A percentile compares a stretch with the other conserved stretches of the same genome.
Conservation (phyloP, 1,140 invertebrate genomes). For the Bombus ignitus region DNA sequence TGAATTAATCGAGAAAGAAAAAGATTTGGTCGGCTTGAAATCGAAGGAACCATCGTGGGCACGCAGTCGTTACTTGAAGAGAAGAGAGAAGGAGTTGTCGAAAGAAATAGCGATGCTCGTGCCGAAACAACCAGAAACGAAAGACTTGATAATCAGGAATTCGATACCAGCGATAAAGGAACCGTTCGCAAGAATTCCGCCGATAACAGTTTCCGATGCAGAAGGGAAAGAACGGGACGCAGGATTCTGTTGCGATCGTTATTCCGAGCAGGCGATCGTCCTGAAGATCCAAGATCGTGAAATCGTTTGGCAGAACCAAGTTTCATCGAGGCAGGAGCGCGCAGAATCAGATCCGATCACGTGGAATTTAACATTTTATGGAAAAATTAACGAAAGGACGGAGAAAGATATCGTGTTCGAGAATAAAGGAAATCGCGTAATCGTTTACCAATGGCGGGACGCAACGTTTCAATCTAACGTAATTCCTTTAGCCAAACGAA, state of each 20-base stretch:
- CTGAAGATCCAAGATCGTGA: slow-evolving; percentile 66
- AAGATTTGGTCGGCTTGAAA: slow-evolving; percentile 22
- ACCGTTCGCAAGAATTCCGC: slow-evolving; percentile 19
- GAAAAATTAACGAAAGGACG: background rate
- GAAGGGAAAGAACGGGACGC: background rate
- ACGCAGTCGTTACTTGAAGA: slow-evolving; percentile 54
- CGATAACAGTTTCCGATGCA: slow-evolving; percentile 49
- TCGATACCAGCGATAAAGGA: background rate
- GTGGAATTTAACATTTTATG: slow-evolving; percentile 63
- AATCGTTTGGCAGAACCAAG: slow-evolving; percentile 35
- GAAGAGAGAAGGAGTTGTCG: slow-evolving; percentile 43
- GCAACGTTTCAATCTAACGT: background rate
- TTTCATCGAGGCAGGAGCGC: background rate
- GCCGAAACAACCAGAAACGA: slow-evolving; percentile 49
- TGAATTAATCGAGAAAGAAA: slow-evolving; percentile 73
- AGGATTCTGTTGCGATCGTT: background rate
- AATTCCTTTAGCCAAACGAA: background rate
- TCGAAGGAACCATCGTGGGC: slow-evolving; percentile 47
- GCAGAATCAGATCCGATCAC: slow-evolving; percentile 9
- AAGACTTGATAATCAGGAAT: slow-evolving; percentile 53
- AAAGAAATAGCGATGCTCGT: slow-evolving; percentile 50
- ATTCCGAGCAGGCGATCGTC: slow-evolving; percentile 30
- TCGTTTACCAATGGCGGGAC: slow-evolving; percentile 66
- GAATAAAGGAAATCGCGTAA: slow-evolving; percentile 69
- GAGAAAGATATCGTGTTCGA: slow-evolving; percentile 64